Evolutionary conservation across 2,888 invertebrate species (phyloP).

Genomic region (Nephrocerus scutellatus): DNA sequence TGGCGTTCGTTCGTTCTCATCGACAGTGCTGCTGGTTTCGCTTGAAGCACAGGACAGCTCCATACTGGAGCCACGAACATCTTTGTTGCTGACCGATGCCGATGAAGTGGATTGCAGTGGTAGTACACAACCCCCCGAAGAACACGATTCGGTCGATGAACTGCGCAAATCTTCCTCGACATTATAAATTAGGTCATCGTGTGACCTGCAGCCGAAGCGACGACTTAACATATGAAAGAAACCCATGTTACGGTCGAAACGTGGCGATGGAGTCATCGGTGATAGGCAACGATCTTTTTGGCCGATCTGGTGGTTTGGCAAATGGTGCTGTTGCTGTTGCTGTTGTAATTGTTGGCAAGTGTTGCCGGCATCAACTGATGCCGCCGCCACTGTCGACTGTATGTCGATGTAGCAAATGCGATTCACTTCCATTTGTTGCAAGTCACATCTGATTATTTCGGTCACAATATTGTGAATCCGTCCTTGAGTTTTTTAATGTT

Average conservation of each 20-base stretch:
- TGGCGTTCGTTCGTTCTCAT: slow-evolving; percentile 48
- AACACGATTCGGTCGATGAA: slow-evolving; percentile 48
- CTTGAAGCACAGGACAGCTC: slow-evolving; percentile 49
- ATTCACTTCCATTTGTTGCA: slow-evolving; percentile 43
- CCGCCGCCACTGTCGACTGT: slow-evolving; percentile 16
- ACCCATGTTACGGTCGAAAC: slow-evolving; percentile 56
- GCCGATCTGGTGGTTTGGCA: slow-evolving; percentile 7
- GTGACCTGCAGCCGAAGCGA: slow-evolving; percentile 54
- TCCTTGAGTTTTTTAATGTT: slow-evolving; percentile 7
- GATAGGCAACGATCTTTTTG: slow-evolving; percentile 40
- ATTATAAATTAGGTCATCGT: slow-evolving; percentile 47
- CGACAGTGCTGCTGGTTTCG: slow-evolving; percentile 56
- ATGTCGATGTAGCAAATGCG: slow-evolving; percentile 31
- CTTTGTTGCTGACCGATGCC: slow-evolving; percentile 14
- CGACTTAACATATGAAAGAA: slow-evolving; percentile 61
- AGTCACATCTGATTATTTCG: no score
- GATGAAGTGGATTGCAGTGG: slow-evolving; percentile 18
- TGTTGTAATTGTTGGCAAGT: slow-evolving; percentile 8
- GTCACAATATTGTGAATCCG: no score
- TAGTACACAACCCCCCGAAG: slow-evolving; percentile 26
- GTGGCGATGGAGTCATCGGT: slow-evolving; percentile 51
- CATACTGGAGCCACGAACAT: slow-evolving; percentile 26
- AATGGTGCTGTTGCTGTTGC: slow-evolving; percentile 17
- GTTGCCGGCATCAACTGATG: slow-evolving; percentile 9
- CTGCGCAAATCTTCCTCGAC: slow-evolving; percentile 49